Percentiles rank a stretch among this genome's conserved stretches.
phyloP scores from a whole-genome alignment of 2,113 vertebrate species.

The Marcusenius ussheri region DNA sequence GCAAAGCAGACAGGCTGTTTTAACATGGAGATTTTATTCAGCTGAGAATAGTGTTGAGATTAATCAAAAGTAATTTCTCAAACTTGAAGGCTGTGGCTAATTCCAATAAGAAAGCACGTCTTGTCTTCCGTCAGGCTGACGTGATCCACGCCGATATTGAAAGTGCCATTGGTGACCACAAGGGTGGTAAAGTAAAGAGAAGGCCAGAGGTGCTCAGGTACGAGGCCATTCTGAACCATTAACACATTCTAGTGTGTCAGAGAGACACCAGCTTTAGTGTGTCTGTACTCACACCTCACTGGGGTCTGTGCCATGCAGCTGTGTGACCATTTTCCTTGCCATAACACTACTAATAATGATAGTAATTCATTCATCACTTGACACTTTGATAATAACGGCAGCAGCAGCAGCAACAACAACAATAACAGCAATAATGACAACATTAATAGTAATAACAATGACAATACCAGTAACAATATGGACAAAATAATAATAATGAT shows the following conservation, averaged over 20 bases:
- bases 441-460: not conserved
- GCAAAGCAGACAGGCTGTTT: not conserved
- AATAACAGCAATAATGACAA: not conserved
- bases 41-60: not conserved
- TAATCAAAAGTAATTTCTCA: not conserved
- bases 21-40: not conserved
- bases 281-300: not conserved
- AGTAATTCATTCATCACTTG: not conserved
- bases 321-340: not conserved
- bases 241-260: not conserved
- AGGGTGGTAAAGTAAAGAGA: constrained; percentile 80
- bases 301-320: not conserved
- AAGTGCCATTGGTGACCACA: constrained; percentile 81
- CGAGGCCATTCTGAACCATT: not conserved
- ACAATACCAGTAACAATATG: not conserved
- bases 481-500: not conserved
- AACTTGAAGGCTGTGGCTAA: not conserved
- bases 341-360: not conserved
- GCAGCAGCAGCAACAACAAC: not conserved
- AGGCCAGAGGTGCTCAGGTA: constrained; percentile 79
- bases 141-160: constrained; percentile 84
- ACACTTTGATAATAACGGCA: not conserved
- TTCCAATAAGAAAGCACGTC: not conserved
- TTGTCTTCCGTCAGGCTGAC: constrained; percentile 64
- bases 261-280: not conserved